Base-by-base conservation (phyloP, 1,140 invertebrate species). In the Leptopilina clavipes region DNA sequence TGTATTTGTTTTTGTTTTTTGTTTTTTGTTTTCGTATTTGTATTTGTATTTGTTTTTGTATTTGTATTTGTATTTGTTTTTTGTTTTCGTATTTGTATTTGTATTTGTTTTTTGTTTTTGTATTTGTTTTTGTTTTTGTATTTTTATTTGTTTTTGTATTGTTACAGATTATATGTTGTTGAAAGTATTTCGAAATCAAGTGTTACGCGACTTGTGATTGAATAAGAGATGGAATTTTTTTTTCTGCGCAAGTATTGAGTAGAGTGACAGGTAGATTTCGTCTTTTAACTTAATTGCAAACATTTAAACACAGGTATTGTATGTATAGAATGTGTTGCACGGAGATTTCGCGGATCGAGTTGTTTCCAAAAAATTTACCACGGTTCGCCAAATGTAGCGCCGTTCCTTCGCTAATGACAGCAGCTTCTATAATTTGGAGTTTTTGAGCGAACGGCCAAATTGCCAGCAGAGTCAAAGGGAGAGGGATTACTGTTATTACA, bases 401-500 rank as follows among this genome's bases (percentile, higher is more conserved):
- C 79, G 86, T 82, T 82, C 71, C 65, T 81, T 65, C 83, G 83
- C 85, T 90, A 90, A 89, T 90, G 87, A 89, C 88, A 88, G 88
- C 86, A 87, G 84, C 88, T 89, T 89, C 88, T 90, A 89, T 90
- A 90, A 90, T 89, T 90, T 90, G 86, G 89, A 86, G 86, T 87
- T 88, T 88, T 90, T 84, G 86, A 87, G 86, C 84, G 85, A 89
- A 87, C 87, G 83, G 84, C 84, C 84, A 90, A 90, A 90, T 89
- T 89, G 88, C 87, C 80, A 87, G 76, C 83, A 78, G 75, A 77
- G 76, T 74, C 73, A 59, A 40, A 78, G 79, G 76, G 82, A 87
- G 85, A 87, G 84, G 88, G 85, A 90, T 90, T 89, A 90, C 89
- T 90, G 89, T 90, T 90, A 90, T 90, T 90, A 90, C 87, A 85